Conservation (phyloP, 2,113 vertebrate species). For the Aviceda subcristata region DNA sequence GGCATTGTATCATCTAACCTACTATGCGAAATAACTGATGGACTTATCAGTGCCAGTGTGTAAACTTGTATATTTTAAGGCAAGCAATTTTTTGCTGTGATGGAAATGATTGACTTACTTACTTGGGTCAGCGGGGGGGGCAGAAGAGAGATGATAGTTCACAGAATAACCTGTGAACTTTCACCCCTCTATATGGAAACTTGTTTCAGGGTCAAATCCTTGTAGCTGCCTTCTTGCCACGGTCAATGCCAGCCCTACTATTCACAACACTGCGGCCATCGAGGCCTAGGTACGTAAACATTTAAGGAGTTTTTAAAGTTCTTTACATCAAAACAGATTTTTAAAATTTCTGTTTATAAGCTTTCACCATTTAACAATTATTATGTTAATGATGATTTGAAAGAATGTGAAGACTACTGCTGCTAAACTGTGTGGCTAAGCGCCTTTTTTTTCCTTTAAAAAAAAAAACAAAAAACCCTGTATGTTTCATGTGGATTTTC, state of each 20-base stretch:
- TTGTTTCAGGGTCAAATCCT: conserved; percentile 96
- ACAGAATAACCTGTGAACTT: conserved; percentile 94
- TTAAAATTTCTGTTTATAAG: conserved; percentile 71
- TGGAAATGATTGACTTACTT: conserved; percentile 75
- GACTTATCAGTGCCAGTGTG: conserved; percentile 55
- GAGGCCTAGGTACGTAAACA: conserved; percentile 92
- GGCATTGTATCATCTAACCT: conserved; percentile 20
- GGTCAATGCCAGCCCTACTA: conserved; percentile 92
- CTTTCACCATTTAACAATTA: conserved; percentile 64
- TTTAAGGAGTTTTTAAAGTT: conserved; percentile 84
- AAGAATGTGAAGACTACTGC: conserved; percentile 57
- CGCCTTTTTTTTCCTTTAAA: conserved; percentile 19
- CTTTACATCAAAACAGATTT: conserved; percentile 77
- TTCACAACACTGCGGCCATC: conserved; percentile 88
- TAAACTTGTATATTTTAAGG: conserved; percentile 49
- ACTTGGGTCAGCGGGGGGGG: conserved; percentile 80
- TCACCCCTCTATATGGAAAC: conserved; percentile 95
- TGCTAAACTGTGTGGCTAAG: conserved; percentile 63
- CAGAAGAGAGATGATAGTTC: conserved; percentile 90
- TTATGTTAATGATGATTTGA: conserved; percentile 61
- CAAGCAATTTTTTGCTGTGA: conserved; percentile 74
- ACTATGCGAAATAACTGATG: conserved; percentile 5
- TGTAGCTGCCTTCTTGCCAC: conserved; percentile 94
- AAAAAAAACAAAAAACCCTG: not conserved
- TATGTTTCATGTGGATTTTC: conserved; percentile 67